phyloP scores from a whole-genome alignment of 2,888 invertebrate genomes.

The Allophyes oxyacanthae region DNA sequence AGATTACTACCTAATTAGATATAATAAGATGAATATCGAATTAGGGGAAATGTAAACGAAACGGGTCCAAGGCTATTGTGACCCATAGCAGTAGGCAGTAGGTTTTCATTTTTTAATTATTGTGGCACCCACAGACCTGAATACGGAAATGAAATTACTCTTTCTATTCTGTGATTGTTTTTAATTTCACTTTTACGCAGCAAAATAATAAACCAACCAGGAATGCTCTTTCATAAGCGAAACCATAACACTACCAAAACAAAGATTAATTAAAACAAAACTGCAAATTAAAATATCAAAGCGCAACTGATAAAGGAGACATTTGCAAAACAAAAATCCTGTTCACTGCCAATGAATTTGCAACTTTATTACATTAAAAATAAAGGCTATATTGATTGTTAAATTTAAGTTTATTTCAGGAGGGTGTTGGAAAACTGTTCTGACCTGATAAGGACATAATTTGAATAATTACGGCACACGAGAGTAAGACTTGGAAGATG shows the following conservation, averaged over 20 bases:
- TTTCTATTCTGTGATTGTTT: neutral
- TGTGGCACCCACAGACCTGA: too few species aligned
- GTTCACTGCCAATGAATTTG: slow-evolving; percentile 26
- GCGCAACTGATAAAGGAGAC: slow-evolving; percentile 61
- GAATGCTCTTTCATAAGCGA: slow-evolving; percentile 19
- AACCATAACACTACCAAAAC: slow-evolving; percentile 57
- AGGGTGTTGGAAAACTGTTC: slow-evolving; percentile 79
- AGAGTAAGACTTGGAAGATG: slow-evolving; percentile 78
- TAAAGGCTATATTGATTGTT: slow-evolving; percentile 49
- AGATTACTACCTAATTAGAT: too few species aligned
- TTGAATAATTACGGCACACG: slow-evolving; percentile 84
- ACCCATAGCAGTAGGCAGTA: too few species aligned
- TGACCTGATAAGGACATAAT: slow-evolving; percentile 81
- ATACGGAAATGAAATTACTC: too few species aligned
- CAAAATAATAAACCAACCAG: slow-evolving; percentile 26
- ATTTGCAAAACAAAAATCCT: slow-evolving; percentile 52
- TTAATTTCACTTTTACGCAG: neutral
- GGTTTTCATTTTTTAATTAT: too few species aligned
- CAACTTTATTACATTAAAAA: slow-evolving; percentile 32
- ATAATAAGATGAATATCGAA: too few species aligned
- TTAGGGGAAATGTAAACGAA: too few species aligned
- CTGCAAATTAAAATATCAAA: slow-evolving; percentile 68
- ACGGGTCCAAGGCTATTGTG: too few species aligned
- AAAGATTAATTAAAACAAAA: slow-evolving; percentile 65
- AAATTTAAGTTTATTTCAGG: slow-evolving; percentile 42